Evolutionary conservation across 2,797 vertebrate species (phyloP).

Genomic region (Austrolebias charrua): DNA sequence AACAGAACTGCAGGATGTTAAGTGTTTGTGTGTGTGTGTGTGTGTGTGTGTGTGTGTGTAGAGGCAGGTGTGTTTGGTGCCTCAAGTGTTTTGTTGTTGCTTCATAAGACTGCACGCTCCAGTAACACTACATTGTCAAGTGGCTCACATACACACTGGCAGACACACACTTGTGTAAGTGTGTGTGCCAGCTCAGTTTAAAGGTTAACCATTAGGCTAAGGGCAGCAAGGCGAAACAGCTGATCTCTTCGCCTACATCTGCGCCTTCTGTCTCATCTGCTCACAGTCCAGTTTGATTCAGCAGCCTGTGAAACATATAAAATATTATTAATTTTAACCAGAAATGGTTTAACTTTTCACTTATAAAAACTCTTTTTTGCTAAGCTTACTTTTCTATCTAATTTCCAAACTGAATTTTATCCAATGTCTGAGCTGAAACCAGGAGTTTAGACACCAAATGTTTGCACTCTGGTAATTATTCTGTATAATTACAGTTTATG

Average conservation of each 20-base stretch:
- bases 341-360: not conserved
- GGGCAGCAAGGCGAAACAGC: slow-evolving; percentile 52
- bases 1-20: not conserved
- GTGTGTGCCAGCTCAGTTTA: slow-evolving; percentile 41
- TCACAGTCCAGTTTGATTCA: not conserved
- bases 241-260: slow-evolving; percentile 19
- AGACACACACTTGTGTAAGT: not conserved
- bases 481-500: slow-evolving; percentile 43
- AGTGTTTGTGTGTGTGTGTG: not conserved
- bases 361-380: not conserved
- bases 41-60: slow-evolving; percentile 3
- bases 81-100: slow-evolving; percentile 45
- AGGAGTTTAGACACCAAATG: slow-evolving; percentile 26
- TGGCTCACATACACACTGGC: slow-evolving; percentile 17
- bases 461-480: slow-evolving; percentile 38
- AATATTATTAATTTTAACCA: not conserved
- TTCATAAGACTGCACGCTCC: slow-evolving; percentile 43
- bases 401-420: slow-evolving; percentile 12
- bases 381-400: not conserved
- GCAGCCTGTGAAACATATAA: not conserved
- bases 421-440: slow-evolving; percentile 34
- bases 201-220: slow-evolving; percentile 49
- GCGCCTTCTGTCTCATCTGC: slow-evolving; percentile 7
- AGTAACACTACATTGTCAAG: slow-evolving; percentile 50
- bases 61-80: slow-evolving; percentile 57